Evolutionary conservation across 23 tunicate species (phyloP).

Genomic region (Aplidium turbinatum): DNA sequence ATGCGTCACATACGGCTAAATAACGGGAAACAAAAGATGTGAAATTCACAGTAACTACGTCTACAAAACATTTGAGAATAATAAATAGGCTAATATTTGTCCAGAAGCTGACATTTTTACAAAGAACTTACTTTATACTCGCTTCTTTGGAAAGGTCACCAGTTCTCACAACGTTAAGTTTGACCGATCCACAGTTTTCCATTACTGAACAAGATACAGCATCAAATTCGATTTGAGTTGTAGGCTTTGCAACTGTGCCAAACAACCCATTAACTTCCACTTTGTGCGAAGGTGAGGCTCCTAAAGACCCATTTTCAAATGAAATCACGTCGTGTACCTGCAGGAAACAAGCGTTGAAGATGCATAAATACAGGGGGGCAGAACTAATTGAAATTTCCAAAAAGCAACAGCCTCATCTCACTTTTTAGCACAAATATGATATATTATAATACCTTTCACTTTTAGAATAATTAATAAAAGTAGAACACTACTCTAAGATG

Average conservation of each 20-base stretch:
- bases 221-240: constrained; percentile 71
- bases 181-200: constrained; percentile 84
- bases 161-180: constrained; percentile 59
- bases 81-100: no score
- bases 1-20: no score
- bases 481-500: no score
- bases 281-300: constrained; percentile 1
- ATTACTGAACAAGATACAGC: constrained; percentile 81
- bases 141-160: constrained; percentile 59
- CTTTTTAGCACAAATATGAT: no score
- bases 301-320: constrained; percentile 26
- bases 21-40: no score
- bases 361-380: background rate
- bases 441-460: no score
- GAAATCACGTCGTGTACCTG: constrained; percentile 26
- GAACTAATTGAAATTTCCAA: background rate
- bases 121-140: constrained; percentile 47
- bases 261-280: constrained; percentile 39
- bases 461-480: no score
- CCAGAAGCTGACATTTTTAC: no score
- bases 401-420: no score
- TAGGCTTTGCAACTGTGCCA: constrained; percentile 8
- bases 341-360: background rate
- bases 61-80: no score
- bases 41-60: no score